Percentiles rank a stretch among this genome's conserved stretches.
These are phyloP conservation scores for Acropora tenuis DNA, from an alignment of 64 coral and sea anemone genomes.

Conservation along the genomic window DNA sequence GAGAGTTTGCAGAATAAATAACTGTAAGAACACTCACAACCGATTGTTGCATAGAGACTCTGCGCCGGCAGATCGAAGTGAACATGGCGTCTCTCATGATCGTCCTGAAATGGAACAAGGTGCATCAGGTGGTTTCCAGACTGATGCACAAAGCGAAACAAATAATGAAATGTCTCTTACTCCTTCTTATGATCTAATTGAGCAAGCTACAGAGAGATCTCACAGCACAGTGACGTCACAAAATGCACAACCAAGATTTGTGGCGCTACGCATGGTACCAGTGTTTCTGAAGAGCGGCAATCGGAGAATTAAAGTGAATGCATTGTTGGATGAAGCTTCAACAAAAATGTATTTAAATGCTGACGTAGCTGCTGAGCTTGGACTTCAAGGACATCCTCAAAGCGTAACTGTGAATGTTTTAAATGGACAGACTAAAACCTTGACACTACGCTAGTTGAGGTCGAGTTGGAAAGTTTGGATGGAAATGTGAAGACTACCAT, in stretches of 20 bases:
- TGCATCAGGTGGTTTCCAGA: neutral
- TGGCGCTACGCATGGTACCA: slow-evolving; percentile 22
- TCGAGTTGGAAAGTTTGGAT: slow-evolving; percentile 48
- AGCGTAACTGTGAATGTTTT: slow-evolving; percentile 49
- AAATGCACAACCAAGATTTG: neutral
- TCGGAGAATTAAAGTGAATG: slow-evolving; percentile 45
- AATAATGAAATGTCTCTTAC: neutral
- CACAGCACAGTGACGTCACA: slow-evolving; percentile 18
- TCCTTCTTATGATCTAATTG: neutral
- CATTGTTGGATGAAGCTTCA: slow-evolving; percentile 15
- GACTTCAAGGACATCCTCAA: neutral
- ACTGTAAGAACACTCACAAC: neutral
- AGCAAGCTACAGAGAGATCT: slow-evolving; percentile 28
- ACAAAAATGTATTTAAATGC: slow-evolving; percentile 38
- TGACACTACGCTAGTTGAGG: slow-evolving; percentile 33
- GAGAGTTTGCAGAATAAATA: neutral
- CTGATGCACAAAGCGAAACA: neutral
- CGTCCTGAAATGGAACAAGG: neutral
- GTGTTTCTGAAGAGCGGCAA: slow-evolving; percentile 38
- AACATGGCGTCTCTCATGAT: neutral
- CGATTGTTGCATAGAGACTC: neutral
- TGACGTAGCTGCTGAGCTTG: slow-evolving; percentile 23
- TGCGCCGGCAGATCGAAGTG: neutral
- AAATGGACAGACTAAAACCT: slow-evolving; percentile 45
- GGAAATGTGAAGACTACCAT: slow-evolving; percentile 5